Conservation (phyloP, 2,797 vertebrate genomes). For the Chelmon rostratus region DNA sequence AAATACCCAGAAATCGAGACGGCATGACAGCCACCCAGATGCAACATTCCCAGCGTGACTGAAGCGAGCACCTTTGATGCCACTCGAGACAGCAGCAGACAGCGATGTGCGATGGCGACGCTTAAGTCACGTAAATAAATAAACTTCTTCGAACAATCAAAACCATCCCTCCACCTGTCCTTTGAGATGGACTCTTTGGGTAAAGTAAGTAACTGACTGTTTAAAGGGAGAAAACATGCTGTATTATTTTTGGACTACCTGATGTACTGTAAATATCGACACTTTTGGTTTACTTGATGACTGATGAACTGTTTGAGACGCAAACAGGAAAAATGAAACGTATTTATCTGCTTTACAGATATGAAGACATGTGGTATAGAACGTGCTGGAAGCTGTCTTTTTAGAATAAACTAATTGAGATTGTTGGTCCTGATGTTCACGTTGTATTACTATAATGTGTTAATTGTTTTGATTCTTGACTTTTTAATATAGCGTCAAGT, state of each 20-base stretch:
- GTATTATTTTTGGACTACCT: slow-evolving; percentile 67
- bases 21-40: slow-evolving; percentile 41
- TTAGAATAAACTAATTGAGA: slow-evolving; percentile 78
- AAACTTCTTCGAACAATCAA: slow-evolving; percentile 13
- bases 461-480: background rate
- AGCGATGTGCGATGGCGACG: slow-evolving; percentile 29
- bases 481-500: background rate
- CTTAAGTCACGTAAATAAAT: slow-evolving; percentile 43
- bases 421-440: slow-evolving; percentile 33
- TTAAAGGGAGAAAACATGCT: slow-evolving; percentile 55
- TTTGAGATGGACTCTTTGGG: slow-evolving; percentile 34
- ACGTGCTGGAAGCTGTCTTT: slow-evolving; percentile 69
- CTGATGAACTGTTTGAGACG: slow-evolving; percentile 64
- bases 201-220: slow-evolving; percentile 67
- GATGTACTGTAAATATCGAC: slow-evolving; percentile 68
- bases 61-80: slow-evolving; percentile 46
- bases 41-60: slow-evolving; percentile 41
- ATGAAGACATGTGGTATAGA: slow-evolving; percentile 54
- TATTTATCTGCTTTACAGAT: slow-evolving; percentile 71
- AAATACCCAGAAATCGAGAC: slow-evolving; percentile 51
- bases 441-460: background rate
- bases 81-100: slow-evolving; percentile 42
- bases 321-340: slow-evolving; percentile 33
- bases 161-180: slow-evolving; percentile 31
- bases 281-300: slow-evolving; percentile 60